Percentiles rank a stretch among this genome's conserved stretches.
phyloP scores from a whole-genome alignment of 2,113 vertebrate genomes.

The Danionella cerebrum region DNA sequence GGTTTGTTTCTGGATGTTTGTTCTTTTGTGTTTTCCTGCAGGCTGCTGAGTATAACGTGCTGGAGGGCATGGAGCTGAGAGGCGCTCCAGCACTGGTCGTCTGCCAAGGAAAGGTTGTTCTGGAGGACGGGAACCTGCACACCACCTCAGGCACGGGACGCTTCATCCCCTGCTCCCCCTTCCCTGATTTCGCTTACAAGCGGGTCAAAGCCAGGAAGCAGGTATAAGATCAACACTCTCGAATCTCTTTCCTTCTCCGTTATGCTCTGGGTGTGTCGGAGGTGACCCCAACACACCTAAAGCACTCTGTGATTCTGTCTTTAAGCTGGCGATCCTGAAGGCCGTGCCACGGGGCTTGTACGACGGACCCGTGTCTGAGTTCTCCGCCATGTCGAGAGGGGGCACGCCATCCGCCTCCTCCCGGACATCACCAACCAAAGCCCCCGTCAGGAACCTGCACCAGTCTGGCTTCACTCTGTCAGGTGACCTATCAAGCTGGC shows the following conservation, averaged over 20 bases:
- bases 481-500: too few species aligned
- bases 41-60: constrained; percentile 93
- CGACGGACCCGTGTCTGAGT: constrained; percentile 89
- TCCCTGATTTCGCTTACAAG: constrained; percentile 92
- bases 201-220: constrained; percentile 94
- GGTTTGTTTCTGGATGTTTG: not conserved
- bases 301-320: too few species aligned
- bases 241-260: too few species aligned
- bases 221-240: too few species aligned
- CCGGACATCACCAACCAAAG: constrained; percentile 83
- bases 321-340: constrained; percentile 84
- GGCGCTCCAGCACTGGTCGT: constrained; percentile 85
- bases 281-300: too few species aligned
- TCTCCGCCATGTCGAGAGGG: constrained; percentile 83
- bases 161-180: constrained; percentile 85
- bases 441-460: constrained; percentile 86
- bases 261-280: too few species aligned
- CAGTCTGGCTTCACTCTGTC: constrained; percentile 94
- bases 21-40: constrained; percentile 35
- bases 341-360: constrained; percentile 94
- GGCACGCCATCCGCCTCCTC: constrained; percentile 85
- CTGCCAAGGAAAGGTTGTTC: constrained; percentile 91
- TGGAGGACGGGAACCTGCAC: constrained; percentile 89
- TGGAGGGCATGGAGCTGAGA: constrained; percentile 92
- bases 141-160: constrained; percentile 80